phyloP scores from a whole-genome alignment of 2,888 invertebrate species.

The Gerris lacustris region DNA sequence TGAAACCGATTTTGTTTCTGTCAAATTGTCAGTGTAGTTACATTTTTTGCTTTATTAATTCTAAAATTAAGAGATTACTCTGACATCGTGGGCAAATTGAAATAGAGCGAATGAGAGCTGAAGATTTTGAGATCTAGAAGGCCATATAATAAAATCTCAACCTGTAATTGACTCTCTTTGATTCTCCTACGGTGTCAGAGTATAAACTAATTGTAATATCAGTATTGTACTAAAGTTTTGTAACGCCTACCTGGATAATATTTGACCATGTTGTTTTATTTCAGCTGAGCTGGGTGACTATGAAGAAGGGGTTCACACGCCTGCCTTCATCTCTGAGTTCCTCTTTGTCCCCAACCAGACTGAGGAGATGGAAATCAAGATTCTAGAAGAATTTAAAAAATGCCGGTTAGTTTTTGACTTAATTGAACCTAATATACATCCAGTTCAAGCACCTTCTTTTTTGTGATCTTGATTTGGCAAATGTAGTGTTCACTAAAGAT shows the following conservation, averaged over 20 bases:
- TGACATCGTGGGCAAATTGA: background rate
- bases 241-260: no score
- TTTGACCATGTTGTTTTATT: conserved; percentile 26
- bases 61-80: background rate
- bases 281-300: conserved; percentile 94
- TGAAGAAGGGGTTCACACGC: conserved; percentile 79
- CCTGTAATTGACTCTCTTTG: no score
- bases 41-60: background rate
- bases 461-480: no score
- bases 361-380: conserved; percentile 89
- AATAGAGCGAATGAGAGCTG: no score
- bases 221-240: no score
- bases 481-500: no score
- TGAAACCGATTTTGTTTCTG: conserved; percentile 6
- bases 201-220: no score
- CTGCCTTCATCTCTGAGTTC: conserved; percentile 96
- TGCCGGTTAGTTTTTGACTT: conserved; percentile 41
- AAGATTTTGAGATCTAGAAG: no score
- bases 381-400: conserved; percentile 82
- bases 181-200: no score
- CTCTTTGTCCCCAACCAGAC: conserved; percentile 92
- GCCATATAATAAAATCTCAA: no score
- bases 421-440: conserved; percentile 4
- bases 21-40: conserved; percentile 7
- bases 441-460: no score